Evolutionary conservation across 2,113 vertebrate genomes (phyloP).

Genomic region (Scytalopus superciliaris): DNA sequence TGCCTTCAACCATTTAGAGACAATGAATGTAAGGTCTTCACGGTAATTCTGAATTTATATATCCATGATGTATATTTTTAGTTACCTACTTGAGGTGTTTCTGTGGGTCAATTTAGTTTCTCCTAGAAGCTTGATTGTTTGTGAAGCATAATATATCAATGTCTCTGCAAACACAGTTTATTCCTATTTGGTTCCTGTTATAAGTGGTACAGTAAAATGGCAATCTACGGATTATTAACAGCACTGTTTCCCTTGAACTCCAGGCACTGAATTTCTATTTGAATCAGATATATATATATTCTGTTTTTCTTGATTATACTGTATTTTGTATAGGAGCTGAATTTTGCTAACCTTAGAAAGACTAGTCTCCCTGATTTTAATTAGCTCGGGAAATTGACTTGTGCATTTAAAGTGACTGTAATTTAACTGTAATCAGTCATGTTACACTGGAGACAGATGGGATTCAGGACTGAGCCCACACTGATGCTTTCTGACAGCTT

Average conservation of each 20-base stretch:
- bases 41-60: not conserved
- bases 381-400: constrained; percentile 7
- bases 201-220: not conserved
- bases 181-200: not conserved
- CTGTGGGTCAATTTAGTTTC: not conserved
- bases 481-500: constrained; percentile 54
- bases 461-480: not conserved
- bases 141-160: not conserved
- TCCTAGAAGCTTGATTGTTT: not conserved
- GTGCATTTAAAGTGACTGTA: not conserved
- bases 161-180: not conserved
- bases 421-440: constrained; percentile 7
- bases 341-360: not conserved
- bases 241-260: not conserved
- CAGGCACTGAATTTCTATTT: not conserved
- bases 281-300: not conserved
- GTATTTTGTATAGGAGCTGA: not conserved
- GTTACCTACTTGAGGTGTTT: not conserved
- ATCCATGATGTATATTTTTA: not conserved
- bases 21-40: not conserved
- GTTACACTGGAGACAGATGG: constrained; percentile 1
- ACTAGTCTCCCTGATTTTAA: not conserved
- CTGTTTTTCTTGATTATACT: not conserved
- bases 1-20: not conserved
- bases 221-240: not conserved